These are phyloP conservation scores for Lithobates pipiens DNA, from an alignment of 2,797 vertebrate species.

Conservation along the genomic window DNA sequence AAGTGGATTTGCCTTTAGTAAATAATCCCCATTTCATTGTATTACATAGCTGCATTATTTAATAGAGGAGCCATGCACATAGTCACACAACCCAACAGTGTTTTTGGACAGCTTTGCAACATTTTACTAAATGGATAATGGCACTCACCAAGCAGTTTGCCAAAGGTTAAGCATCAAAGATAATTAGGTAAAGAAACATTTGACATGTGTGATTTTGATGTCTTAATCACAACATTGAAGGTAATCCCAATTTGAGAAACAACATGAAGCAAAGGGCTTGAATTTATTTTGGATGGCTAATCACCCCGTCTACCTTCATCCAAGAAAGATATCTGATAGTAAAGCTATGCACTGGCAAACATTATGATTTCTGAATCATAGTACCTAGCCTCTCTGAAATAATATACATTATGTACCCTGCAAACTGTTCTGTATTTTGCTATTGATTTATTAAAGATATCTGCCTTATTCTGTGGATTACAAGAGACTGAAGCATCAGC, in stretches of 20 bases:
- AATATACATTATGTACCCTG: constrained; percentile 16
- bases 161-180: constrained; percentile 25
- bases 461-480: background rate
- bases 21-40: too few species aligned
- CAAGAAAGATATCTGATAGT: constrained; percentile 23
- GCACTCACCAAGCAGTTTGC: background rate
- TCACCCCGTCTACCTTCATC: constrained; percentile 18
- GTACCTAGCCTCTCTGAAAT: constrained; percentile 8
- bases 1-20: too few species aligned
- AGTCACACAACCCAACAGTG: background rate
- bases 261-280: constrained; percentile 12
- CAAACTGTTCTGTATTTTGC: background rate
- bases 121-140: background rate
- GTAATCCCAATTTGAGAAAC: constrained; percentile 36
- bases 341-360: constrained; percentile 29
- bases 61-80: background rate
- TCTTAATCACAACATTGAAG: constrained; percentile 38
- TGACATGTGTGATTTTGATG: constrained; percentile 34
- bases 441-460: constrained; percentile 1
- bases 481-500: too few species aligned
- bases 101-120: background rate
- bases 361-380: constrained; percentile 31
- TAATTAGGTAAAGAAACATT: constrained; percentile 37
- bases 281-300: constrained; percentile 32
- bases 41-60: background rate